Percentiles rank a stretch among this genome's conserved stretches.
These are phyloP conservation scores for Cloeon dipterum DNA, from an alignment of 2,888 invertebrate species.

Conservation along the genomic window DNA sequence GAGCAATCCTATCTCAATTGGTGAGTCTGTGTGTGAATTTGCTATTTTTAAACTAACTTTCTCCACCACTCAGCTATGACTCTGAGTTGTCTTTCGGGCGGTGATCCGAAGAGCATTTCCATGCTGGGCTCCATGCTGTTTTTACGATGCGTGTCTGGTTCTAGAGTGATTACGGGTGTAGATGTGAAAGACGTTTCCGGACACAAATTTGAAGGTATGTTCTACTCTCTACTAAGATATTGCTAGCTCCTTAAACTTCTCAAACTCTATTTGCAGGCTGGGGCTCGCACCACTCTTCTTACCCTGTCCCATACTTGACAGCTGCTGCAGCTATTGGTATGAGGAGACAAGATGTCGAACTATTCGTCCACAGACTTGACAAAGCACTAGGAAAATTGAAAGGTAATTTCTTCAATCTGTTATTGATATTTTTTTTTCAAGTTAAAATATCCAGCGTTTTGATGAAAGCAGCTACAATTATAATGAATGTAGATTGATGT, in stretches of 20 bases:
- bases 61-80: slow-evolving; percentile 27
- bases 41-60: background rate
- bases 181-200: slow-evolving; percentile 28
- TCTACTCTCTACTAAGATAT: background rate
- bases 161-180: slow-evolving; percentile 31
- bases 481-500: too few species aligned
- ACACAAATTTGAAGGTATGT: slow-evolving; percentile 28
- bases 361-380: slow-evolving; percentile 36
- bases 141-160: slow-evolving; percentile 45
- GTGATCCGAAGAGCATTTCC: slow-evolving; percentile 23
- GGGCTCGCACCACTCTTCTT: slow-evolving; percentile 39
- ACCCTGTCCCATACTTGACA: slow-evolving; percentile 40
- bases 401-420: too few species aligned
- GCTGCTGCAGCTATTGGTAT: slow-evolving; percentile 50
- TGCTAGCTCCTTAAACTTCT: too few species aligned
- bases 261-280: slow-evolving; percentile 32
- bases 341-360: slow-evolving; percentile 37
- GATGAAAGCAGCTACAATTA: background rate
- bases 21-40: slow-evolving; percentile 20
- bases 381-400: slow-evolving; percentile 26
- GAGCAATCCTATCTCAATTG: slow-evolving; percentile 48
- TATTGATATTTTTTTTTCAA: slow-evolving; percentile 8
- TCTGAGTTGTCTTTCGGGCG: slow-evolving; percentile 15
- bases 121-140: slow-evolving; percentile 50
- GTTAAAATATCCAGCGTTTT: slow-evolving; percentile 1